These are phyloP conservation scores for Smittia aterrima DNA, from an alignment of 2,888 invertebrate genomes.

Conservation along the genomic window DNA sequence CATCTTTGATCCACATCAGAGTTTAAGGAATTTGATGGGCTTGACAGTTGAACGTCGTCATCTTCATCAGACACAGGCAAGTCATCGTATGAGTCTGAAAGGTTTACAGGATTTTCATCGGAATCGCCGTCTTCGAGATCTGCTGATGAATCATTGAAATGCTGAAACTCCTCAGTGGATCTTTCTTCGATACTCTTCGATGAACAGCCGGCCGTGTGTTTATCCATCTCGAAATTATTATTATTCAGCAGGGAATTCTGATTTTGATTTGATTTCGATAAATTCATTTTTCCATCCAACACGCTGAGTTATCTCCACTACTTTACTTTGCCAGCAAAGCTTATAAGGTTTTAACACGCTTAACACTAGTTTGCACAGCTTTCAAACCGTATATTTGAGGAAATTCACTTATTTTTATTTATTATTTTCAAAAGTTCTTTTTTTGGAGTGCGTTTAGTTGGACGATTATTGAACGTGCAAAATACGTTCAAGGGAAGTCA, in stretches of 20 bases:
- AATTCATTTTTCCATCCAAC: neutral
- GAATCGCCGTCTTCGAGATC: neutral
- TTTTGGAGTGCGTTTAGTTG: too few relatives aligned
- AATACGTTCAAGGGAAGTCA: too few relatives aligned
- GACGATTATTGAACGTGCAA: too few relatives aligned
- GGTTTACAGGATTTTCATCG: neutral
- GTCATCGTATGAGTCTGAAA: neutral
- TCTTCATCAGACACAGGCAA: neutral
- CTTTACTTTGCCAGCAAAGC: too few relatives aligned
- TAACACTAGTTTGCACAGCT: too few relatives aligned
- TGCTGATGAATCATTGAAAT: neutral
- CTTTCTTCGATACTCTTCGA: neutral
- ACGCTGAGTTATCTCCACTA: too few relatives aligned
- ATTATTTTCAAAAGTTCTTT: too few relatives aligned
- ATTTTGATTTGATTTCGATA: neutral
- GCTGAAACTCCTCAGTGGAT: neutral
- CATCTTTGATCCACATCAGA: conserved; percentile 14
- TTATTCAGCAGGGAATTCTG: neutral
- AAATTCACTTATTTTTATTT: too few relatives aligned
- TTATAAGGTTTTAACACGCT: too few relatives aligned
- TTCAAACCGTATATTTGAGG: too few relatives aligned
- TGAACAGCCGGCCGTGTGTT: neutral
- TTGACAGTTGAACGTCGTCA: conserved; percentile 2
- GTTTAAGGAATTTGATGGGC: conserved; percentile 7
- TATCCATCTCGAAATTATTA: neutral